Conservation (phyloP, 2,888 invertebrate genomes). For the Drosophila mulleri region DNA sequence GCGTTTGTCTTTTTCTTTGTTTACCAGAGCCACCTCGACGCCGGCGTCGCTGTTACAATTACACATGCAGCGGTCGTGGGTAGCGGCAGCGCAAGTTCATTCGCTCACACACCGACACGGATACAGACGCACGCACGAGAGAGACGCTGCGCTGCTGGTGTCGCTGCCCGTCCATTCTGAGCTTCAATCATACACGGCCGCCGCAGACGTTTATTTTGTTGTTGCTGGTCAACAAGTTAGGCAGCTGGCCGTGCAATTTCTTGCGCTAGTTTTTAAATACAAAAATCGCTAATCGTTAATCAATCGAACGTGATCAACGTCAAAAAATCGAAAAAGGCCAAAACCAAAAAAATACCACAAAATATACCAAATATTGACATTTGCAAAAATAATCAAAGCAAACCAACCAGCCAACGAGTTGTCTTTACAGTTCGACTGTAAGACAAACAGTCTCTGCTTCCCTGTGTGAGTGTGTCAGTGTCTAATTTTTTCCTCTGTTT, state of each 20-base stretch:
- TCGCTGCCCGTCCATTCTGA: slow-evolving; percentile 58
- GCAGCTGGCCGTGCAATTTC: slow-evolving; percentile 56
- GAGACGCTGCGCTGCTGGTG: slow-evolving; percentile 14
- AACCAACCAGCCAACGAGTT: background rate
- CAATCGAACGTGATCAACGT: background rate
- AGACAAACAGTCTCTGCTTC: no score
- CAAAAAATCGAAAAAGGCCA: background rate
- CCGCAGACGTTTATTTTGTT: slow-evolving; percentile 60
- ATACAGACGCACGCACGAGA: background rate
- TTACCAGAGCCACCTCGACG: slow-evolving; percentile 24
- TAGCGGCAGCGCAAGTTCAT: slow-evolving; percentile 13
- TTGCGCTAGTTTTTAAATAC: slow-evolving; percentile 35
- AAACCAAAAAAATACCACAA: background rate
- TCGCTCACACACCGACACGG: slow-evolving; percentile 3
- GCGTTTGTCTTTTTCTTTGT: slow-evolving; percentile 45
- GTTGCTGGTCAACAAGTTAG: slow-evolving; percentile 67
- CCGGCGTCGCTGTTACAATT: slow-evolving; percentile 38
- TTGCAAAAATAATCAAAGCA: background rate
- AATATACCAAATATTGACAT: background rate
- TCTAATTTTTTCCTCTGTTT: background rate
- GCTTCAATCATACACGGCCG: slow-evolving; percentile 69
- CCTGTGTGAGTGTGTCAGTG: no score
- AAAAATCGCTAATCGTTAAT: background rate
- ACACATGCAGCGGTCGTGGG: slow-evolving; percentile 22
- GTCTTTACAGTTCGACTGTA: background rate